Evolutionary conservation across 2,113 vertebrate genomes (phyloP).

Genomic region (Mastomys natalensis): DNA sequence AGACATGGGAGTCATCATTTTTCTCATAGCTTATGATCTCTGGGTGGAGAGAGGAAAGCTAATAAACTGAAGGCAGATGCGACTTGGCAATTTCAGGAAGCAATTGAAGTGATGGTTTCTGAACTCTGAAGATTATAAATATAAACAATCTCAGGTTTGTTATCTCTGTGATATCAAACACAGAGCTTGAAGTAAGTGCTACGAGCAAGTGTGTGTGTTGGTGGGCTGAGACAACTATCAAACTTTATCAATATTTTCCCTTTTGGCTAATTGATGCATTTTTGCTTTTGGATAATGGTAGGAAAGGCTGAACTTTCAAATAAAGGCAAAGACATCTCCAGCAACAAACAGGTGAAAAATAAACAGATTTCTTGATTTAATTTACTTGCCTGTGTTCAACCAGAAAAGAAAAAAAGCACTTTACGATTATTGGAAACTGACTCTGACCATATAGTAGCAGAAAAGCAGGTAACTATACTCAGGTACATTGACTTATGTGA

Average conservation of each 20-base stretch:
- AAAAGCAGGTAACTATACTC: neutral
- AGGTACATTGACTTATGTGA: neutral
- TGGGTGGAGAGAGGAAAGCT: neutral
- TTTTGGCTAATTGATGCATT: neutral
- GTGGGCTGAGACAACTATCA: neutral
- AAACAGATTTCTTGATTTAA: neutral
- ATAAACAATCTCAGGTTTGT: neutral
- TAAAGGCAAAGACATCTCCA: conserved; percentile 34
- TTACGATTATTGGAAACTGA: conserved; percentile 28
- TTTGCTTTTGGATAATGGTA: neutral
- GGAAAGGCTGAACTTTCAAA: neutral
- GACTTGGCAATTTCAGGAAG: neutral
- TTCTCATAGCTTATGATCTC: neutral
- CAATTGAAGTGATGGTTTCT: neutral
- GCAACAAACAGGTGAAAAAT: neutral
- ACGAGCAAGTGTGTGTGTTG: neutral
- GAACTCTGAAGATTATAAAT: neutral
- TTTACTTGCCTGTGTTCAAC: conserved; percentile 10
- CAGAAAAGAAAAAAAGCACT: conserved; percentile 24
- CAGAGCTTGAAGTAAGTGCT: neutral
- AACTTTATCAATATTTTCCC: neutral
- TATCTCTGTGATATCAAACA: neutral
- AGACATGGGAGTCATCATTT: neutral
- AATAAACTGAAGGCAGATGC: neutral
- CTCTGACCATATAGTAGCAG: neutral